Conservation (phyloP, 2,113 vertebrate genomes). For the Neofelis nebulosa region DNA sequence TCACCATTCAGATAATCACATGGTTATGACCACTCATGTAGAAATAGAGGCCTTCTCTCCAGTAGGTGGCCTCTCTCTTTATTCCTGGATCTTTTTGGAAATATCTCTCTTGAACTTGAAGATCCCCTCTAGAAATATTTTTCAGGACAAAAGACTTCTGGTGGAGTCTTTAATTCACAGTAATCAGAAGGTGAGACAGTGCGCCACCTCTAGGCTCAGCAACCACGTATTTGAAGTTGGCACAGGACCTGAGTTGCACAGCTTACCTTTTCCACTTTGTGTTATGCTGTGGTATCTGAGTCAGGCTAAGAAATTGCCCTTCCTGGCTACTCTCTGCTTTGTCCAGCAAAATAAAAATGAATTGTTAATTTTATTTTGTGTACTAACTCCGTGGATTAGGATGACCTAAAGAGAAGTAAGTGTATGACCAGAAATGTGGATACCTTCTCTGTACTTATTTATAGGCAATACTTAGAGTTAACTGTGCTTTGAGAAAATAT, state of each 20-base stretch:
- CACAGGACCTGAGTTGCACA: neutral
- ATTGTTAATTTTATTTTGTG: neutral
- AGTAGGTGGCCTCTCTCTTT: neutral
- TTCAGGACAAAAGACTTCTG: neutral
- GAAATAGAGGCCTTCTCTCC: neutral
- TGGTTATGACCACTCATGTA: neutral
- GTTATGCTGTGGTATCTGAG: neutral
- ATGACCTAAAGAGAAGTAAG: conserved; percentile 19
- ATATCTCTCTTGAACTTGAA: neutral
- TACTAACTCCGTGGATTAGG: neutral
- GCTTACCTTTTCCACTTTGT: neutral
- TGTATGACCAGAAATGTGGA: neutral
- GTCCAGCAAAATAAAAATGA: neutral
- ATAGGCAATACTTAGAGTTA: neutral
- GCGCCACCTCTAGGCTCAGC: neutral
- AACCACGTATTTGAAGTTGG: neutral
- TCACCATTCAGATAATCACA: neutral
- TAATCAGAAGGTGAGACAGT: neutral
- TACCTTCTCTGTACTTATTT: conserved; percentile 17
- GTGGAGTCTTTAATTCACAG: neutral
- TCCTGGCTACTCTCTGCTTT: neutral
- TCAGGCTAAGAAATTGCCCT: neutral
- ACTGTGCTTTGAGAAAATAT: neutral
- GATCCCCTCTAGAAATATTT: neutral
- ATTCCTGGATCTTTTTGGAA: neutral